phyloP scores from a whole-genome alignment of 2,113 vertebrate species.

The Indri indri region DNA sequence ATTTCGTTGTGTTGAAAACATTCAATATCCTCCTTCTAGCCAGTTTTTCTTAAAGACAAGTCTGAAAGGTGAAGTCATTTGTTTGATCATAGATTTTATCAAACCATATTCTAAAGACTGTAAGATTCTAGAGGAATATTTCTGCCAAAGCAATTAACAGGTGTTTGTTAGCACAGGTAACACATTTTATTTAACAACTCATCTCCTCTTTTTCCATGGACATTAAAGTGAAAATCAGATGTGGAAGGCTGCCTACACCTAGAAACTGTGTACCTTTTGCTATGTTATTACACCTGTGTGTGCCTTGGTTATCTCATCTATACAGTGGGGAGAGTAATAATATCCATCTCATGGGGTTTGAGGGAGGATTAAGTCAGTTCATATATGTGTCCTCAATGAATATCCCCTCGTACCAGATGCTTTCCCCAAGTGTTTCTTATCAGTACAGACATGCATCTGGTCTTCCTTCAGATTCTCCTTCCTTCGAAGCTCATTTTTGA shows the following conservation, averaged over 20 bases:
- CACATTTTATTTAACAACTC: not conserved
- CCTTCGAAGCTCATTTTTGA: slow-evolving; percentile 50
- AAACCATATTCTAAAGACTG: not conserved
- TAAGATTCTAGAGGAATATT: not conserved
- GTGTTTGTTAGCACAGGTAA: not conserved
- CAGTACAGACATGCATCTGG: not conserved
- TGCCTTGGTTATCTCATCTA: not conserved
- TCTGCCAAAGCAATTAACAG: not conserved
- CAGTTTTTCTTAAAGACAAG: not conserved
- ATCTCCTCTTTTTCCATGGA: not conserved
- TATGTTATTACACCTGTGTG: not conserved
- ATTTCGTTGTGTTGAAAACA: not conserved
- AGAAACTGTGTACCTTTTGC: not conserved
- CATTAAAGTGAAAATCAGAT: not conserved
- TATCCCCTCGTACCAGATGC: not conserved
- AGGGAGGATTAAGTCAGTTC: not conserved
- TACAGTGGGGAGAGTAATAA: not conserved
- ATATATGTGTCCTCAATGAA: not conserved
- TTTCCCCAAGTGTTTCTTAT: not conserved
- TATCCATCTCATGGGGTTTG: not conserved
- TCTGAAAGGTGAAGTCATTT: not conserved
- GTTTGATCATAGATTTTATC: not conserved
- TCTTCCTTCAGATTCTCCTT: not conserved
- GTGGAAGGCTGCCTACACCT: not conserved
- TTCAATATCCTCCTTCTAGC: not conserved